These are phyloP conservation scores for Athalia cordata DNA, from an alignment of 2,888 invertebrate genomes.

Conservation along the genomic window DNA sequence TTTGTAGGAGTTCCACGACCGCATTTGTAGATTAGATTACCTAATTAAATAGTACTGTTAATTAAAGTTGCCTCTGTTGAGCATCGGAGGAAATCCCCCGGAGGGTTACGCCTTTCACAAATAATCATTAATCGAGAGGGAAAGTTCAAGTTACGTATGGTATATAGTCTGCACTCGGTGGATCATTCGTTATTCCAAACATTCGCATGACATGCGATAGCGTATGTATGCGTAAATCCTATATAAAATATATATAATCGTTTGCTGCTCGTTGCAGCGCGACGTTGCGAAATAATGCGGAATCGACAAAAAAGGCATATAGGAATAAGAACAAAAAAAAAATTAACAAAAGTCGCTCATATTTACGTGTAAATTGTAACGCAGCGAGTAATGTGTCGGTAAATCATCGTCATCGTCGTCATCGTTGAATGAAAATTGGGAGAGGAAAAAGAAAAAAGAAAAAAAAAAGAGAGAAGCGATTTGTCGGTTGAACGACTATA, in stretches of 20 bases:
- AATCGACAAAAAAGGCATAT: too few species aligned
- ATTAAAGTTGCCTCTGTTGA: slow-evolving; percentile 34
- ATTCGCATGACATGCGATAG: too few species aligned
- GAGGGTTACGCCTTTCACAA: slow-evolving; percentile 32
- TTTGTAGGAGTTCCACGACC: neutral
- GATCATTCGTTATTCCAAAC: neutral
- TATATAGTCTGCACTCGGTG: neutral
- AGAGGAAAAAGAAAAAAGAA: neutral
- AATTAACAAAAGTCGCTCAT: too few species aligned
- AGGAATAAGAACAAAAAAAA: too few species aligned
- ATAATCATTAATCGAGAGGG: slow-evolving; percentile 23
- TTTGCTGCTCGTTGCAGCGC: too few species aligned
- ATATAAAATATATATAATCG: too few species aligned
- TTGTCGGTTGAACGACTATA: neutral
- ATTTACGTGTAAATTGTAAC: too few species aligned
- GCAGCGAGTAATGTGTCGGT: too few species aligned
- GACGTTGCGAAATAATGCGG: too few species aligned
- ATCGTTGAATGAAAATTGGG: too few species aligned
- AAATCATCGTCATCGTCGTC: too few species aligned
- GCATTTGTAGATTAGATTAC: slow-evolving; percentile 34
- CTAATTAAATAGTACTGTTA: slow-evolving; percentile 32
- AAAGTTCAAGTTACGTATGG: slow-evolving; percentile 14
- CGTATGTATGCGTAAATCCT: too few species aligned
- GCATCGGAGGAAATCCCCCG: neutral
- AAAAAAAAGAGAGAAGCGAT: neutral